Conservation (phyloP, 2,888 invertebrate genomes). For the Xanthorhoe designata region DNA sequence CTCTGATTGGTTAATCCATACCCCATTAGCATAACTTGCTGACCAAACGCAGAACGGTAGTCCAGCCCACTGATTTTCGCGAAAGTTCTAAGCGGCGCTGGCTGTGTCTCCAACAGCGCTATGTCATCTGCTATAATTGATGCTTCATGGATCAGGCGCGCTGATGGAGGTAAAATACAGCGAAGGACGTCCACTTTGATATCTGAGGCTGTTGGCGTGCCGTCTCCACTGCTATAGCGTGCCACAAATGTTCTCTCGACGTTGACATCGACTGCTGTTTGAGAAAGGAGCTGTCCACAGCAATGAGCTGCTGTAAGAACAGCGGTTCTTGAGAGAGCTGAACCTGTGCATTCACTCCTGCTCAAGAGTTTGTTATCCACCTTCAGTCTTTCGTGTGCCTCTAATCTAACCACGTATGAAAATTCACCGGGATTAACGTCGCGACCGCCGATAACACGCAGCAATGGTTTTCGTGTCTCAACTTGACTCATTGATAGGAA, state of each 20-base stretch:
- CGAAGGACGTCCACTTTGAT: neutral
- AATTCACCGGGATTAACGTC: neutral
- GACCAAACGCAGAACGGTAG: neutral
- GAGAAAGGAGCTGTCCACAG: neutral
- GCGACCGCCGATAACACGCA: neutral
- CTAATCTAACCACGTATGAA: neutral
- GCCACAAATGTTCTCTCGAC: neutral
- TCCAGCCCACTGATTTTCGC: neutral
- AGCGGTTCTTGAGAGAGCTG: neutral
- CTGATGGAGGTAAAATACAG: neutral
- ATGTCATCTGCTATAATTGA: neutral
- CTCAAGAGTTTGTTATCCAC: neutral
- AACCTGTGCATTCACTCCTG: neutral
- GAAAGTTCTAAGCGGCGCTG: neutral
- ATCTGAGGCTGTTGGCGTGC: neutral
- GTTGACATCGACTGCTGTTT: neutral
- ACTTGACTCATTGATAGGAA: neutral
- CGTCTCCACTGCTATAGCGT: neutral
- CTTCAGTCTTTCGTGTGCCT: neutral
- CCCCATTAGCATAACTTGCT: neutral
- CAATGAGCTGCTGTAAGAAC: neutral
- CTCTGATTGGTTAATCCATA: neutral
- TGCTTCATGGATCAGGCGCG: neutral
- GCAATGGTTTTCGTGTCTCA: neutral
- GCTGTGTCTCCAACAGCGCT: neutral